Percentiles rank a stretch among this genome's conserved stretches.
phyloP scores from a whole-genome alignment of 1,140 invertebrate genomes.

The Nebria ingens region DNA sequence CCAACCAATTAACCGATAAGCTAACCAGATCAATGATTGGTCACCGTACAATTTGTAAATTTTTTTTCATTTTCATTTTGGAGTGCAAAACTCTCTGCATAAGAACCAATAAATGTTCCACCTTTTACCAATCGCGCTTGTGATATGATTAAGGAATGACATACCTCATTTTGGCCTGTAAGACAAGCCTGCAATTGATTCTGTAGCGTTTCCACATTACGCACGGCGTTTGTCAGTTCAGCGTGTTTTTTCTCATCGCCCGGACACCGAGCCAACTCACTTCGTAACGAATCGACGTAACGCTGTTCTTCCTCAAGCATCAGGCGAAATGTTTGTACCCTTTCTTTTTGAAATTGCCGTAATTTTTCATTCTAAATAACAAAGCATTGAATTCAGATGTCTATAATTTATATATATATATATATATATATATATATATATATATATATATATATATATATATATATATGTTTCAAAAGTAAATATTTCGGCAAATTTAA shows the following conservation, averaged over 20 bases:
- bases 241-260: slow-evolving; percentile 31
- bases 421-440: slow-evolving; percentile 1
- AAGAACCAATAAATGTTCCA: neutral
- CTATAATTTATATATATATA: neutral
- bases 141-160: neutral
- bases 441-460: slow-evolving; percentile 7
- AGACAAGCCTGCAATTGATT: slow-evolving; percentile 37
- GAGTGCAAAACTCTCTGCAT: neutral
- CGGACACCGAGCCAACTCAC: slow-evolving; percentile 25
- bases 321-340: slow-evolving; percentile 53
- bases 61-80: too few relatives aligned
- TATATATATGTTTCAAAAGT: slow-evolving; percentile 12
- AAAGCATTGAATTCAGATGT: too few relatives aligned
- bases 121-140: neutral
- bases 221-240: slow-evolving; percentile 48
- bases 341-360: slow-evolving; percentile 51
- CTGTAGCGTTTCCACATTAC: slow-evolving; percentile 49
- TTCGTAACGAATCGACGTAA: slow-evolving; percentile 50
- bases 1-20: neutral
- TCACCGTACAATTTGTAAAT: too few relatives aligned
- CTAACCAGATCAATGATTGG: too few relatives aligned
- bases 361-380: slow-evolving; percentile 52
- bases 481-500: slow-evolving; percentile 8
- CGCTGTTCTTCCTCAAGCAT: slow-evolving; percentile 62
- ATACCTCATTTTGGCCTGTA: neutral